Evolutionary conservation across 2,797 vertebrate genomes (phyloP), one percentile per base, ranked within the genome.

Genomic region (Pteropus rufus): DNA sequence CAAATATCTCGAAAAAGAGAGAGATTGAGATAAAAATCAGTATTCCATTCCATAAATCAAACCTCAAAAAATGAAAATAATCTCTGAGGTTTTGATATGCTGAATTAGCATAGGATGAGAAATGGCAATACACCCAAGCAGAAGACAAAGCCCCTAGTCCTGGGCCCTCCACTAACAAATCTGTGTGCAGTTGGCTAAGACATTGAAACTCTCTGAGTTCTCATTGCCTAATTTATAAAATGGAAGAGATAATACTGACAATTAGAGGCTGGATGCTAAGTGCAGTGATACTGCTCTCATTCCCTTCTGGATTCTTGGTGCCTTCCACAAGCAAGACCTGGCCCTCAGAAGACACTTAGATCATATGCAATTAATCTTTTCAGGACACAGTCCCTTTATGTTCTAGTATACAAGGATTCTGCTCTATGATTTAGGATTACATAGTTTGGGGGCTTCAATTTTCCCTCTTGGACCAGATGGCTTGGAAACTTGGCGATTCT

Each of bases 201-300:
- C 1, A 3, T 12, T 81, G 65, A 29, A 46, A 79, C n/a, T n/a
- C 18, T n/a, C 67, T 62, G 29, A 54, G 16, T 34, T 56, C 36
- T 5, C 67, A 19, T 5, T 90, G 60, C n/a, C 34, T 92, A 64
- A 69, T 83, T 62, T 67, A 52, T 31, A 79, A 86, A 69, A 85
- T 7, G 14, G 10, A 18, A 23, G n/a, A 70, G 52, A n/a, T 21
- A 36, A 60, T 8, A 64, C 29, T n/a, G 65, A 41, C 19, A 24
- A 39, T 65, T 11, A 39, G 11, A 60, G 44, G 5, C 46, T 23
- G 49, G 46, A 72, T 14, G n/a, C n/a, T n/a, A 36, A 75, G 36
- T 21, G n/a, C 34, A n/a, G 19, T 12, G 16, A 21, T 0, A 3
- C 0, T n/a, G 46, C 29, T 54, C 16, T 31, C 0, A 0, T 26